Evolutionary conservation across 2,797 vertebrate species (phyloP).

Genomic region (Synaphobranchus kaupii): DNA sequence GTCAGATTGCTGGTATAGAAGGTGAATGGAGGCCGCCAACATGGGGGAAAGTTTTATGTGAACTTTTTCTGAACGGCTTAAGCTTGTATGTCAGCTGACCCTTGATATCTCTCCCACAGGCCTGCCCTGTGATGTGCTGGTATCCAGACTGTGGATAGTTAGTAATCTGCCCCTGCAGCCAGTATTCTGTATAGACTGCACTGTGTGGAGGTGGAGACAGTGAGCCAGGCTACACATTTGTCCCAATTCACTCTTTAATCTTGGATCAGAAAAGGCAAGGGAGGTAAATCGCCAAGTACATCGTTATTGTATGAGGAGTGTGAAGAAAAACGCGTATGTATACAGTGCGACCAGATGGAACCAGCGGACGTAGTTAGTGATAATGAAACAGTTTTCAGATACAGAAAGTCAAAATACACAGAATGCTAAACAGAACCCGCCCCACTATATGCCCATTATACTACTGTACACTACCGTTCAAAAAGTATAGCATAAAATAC

Average conservation of each 20-base stretch:
- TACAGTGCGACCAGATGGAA: constrained; percentile 8
- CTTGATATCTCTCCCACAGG: background rate
- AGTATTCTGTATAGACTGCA: background rate
- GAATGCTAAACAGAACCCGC: background rate
- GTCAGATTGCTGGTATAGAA: background rate
- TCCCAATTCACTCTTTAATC: constrained; percentile 17
- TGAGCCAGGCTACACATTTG: background rate
- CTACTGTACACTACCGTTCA: too few relatives aligned
- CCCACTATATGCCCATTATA: too few relatives aligned
- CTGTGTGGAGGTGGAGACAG: background rate
- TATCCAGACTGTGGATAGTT: constrained; percentile 13
- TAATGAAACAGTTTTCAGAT: constrained; percentile 30
- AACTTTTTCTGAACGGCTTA: background rate
- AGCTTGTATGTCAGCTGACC: background rate
- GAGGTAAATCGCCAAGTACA: background rate
- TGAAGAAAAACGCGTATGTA: constrained; percentile 22
- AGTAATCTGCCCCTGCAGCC: constrained; percentile 19
- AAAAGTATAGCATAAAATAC: background rate
- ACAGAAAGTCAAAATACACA: background rate
- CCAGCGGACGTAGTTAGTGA: constrained; percentile 6
- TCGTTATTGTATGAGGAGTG: background rate
- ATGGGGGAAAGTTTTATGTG: background rate
- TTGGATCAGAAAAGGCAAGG: constrained; percentile 13
- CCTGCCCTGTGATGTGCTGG: background rate
- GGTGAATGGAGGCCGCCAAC: background rate